Evolutionary conservation across 2,113 vertebrate species (phyloP), one percentile per base, ranked within the genome.

Genomic region (Rhegmatorhina hoffmannsi): DNA sequence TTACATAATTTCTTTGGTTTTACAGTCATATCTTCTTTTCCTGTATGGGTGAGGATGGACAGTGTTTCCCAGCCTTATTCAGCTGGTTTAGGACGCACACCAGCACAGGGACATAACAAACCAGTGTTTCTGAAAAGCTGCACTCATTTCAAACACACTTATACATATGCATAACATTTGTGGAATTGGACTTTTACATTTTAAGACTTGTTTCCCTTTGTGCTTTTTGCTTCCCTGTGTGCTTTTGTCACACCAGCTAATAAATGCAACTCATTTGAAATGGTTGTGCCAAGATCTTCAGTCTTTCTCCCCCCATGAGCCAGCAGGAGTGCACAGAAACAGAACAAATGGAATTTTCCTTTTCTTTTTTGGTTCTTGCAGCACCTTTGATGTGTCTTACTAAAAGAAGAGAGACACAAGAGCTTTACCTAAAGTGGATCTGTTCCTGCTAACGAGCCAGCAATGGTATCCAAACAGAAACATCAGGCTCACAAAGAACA

Each of bases 401-500:
- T 19, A 60, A 80, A 66, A 55, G 20, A 69, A 64, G 26, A 6
- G 8, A 68, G 33, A n/a, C 21, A 44, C 4, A 21, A 47, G 64
- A 52, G 24, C 89, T 98, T 98, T 98, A 99, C 99, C 99, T 97
- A 99, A 97, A 44, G 99, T 99, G 52, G 99, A 99, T 96, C 99
- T 98, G 98, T 99, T 99, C 93, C 98, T 98, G 88, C 98, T 98
- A 72, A 99, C 98, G 17, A 99, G 97, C 99, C 99, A 99, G 93
- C 99, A 99, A 79, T 99, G 99, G 95, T 99, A 99, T 86, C 98
- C 98, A 94, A 99, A 99, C 33, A 99, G 98, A 96, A 99, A 99
- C 98, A 99, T 98, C 80, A 99, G 99, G 98, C 99, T 99, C 44
- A 99, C 98, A 33, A 99, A 99, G 97, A 99, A 99, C 99, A 99